Conservation (phyloP, 2,797 vertebrate species). For the Cheirogaleus major region DNA sequence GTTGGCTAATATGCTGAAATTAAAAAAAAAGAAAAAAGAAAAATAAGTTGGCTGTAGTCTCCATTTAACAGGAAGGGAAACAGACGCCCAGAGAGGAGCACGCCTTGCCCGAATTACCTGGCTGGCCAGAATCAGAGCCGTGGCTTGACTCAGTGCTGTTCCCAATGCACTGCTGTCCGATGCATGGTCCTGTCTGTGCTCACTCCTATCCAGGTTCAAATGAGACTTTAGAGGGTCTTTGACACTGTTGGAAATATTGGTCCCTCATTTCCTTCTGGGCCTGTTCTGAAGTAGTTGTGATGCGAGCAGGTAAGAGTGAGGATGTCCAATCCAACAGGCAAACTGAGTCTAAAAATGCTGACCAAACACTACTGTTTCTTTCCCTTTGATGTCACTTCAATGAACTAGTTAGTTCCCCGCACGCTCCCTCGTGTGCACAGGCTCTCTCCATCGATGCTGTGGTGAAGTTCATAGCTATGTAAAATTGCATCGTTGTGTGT, state of each 20-base stretch:
- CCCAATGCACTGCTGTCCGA: neutral
- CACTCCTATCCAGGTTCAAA: neutral
- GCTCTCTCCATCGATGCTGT: neutral
- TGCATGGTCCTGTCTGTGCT: neutral
- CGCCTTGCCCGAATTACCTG: neutral
- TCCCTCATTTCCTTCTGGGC: neutral
- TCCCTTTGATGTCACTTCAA: neutral
- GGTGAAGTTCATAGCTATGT: neutral
- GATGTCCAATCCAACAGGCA: neutral
- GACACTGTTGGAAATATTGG: neutral
- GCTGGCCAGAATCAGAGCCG: neutral
- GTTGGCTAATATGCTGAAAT: too few species aligned
- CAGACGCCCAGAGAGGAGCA: neutral
- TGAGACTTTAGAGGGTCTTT: neutral
- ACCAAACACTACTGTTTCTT: neutral
- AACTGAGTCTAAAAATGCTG: neutral
- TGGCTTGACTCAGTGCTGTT: neutral
- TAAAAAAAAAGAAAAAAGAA: too few species aligned
- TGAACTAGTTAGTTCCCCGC: neutral
- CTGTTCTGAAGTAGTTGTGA: neutral
- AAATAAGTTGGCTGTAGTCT: neutral
- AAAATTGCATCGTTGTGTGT: neutral
- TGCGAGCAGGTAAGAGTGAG: neutral
- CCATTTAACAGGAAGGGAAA: neutral
- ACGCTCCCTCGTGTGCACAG: fast-evolving